These are phyloP conservation scores for Toxotes chatareus DNA, from an alignment of 2,113 vertebrate species.

Conservation along the genomic window DNA sequence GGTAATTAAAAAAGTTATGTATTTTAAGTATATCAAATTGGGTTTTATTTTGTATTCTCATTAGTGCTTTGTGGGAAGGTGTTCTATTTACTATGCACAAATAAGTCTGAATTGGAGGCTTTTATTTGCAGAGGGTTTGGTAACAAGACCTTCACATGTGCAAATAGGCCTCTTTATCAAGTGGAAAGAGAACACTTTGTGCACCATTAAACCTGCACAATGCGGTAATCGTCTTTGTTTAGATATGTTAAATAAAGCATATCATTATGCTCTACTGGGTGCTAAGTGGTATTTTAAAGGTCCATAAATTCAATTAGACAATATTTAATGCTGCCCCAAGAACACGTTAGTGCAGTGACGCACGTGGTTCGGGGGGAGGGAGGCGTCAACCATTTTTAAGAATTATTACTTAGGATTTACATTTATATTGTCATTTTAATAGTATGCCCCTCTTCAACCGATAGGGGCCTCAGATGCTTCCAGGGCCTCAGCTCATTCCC, in stretches of 20 bases:
- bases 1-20: neutral
- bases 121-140: slow-evolving; percentile 51
- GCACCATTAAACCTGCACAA: slow-evolving; percentile 80
- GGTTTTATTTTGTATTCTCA: neutral
- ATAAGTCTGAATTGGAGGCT: slow-evolving; percentile 27
- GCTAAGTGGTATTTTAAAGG: slow-evolving; percentile 86
- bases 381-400: slow-evolving; percentile 81
- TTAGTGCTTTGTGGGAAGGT: slow-evolving; percentile 17
- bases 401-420: slow-evolving; percentile 87
- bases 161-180: slow-evolving; percentile 70
- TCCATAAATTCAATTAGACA: slow-evolving; percentile 88
- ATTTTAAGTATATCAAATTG: neutral
- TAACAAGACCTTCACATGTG: slow-evolving; percentile 38
- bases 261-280: slow-evolving; percentile 82
- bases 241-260: slow-evolving; percentile 85
- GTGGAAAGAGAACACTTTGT: slow-evolving; percentile 70
- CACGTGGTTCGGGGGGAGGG: slow-evolving; percentile 64
- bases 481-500: slow-evolving; percentile 81
- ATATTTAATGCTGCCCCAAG: slow-evolving; percentile 78
- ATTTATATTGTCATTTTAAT: slow-evolving; percentile 92
- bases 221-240: slow-evolving; percentile 83
- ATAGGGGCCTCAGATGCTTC: slow-evolving; percentile 88
- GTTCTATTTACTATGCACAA: slow-evolving; percentile 5
- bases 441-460: slow-evolving; percentile 78
- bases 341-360: slow-evolving; percentile 70